Evolutionary conservation across 1,140 invertebrate genomes (phyloP).

Genomic region (Amyelois transitella): DNA sequence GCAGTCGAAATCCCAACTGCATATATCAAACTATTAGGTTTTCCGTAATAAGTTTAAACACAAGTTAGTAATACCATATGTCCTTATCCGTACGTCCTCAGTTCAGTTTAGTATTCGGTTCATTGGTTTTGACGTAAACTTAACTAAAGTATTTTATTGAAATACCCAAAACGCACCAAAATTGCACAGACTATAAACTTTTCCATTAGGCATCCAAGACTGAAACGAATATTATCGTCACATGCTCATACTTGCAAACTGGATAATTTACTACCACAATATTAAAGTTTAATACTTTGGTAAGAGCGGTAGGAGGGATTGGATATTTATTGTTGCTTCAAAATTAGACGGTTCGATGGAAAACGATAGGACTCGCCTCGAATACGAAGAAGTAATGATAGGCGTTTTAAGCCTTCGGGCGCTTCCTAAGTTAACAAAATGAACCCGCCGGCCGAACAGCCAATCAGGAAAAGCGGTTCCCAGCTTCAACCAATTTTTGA

Average conservation of each 20-base stretch:
- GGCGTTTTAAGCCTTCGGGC: conserved; percentile 30
- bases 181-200: too few relatives aligned
- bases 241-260: neutral
- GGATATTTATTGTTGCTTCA: neutral
- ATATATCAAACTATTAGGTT: neutral
- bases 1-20: neutral
- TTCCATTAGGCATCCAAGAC: neutral
- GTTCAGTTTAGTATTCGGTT: too few relatives aligned
- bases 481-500: conserved; percentile 19
- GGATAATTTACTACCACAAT: neutral
- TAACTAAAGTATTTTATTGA: too few relatives aligned
- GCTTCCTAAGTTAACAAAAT: conserved; percentile 36
- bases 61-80: neutral
- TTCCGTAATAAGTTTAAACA: too few relatives aligned
- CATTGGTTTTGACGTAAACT: too few relatives aligned
- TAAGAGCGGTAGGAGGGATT: neutral
- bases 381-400: conserved; percentile 37
- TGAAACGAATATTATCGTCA: neutral
- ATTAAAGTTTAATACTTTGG: neutral
- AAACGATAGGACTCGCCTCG: conserved; percentile 5
- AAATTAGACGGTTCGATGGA: conserved; percentile 6
- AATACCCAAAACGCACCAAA: too few relatives aligned
- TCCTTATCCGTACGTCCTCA: too few relatives aligned
- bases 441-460: conserved; percentile 38
- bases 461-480: conserved; percentile 32